A percentile compares a stretch with the other conserved stretches of the same genome.
Evolutionary conservation across 1,140 invertebrate species (phyloP).

Genomic region (Aphaenogaster rudis): DNA sequence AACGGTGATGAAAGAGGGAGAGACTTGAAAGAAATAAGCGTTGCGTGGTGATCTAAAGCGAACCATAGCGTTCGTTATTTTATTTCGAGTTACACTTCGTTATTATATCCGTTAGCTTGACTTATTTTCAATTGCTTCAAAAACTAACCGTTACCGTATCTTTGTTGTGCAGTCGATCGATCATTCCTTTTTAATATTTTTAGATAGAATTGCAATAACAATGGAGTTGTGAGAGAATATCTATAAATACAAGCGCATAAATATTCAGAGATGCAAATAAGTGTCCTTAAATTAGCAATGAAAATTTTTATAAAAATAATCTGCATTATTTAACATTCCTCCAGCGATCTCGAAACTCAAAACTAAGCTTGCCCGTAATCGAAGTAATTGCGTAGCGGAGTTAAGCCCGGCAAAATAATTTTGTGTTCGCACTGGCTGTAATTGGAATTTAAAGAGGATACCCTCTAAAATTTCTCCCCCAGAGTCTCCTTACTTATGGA

Average conservation of each 20-base stretch:
- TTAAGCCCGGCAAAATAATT: conserved; percentile 41
- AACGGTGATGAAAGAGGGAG: not conserved
- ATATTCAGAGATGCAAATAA: conserved; percentile 10
- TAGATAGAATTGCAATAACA: not conserved
- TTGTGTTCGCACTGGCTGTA: conserved; percentile 31
- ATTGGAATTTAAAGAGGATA: conserved; percentile 54
- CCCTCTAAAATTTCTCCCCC: not conserved
- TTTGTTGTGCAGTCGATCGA: not conserved
- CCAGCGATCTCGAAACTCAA: conserved; percentile 5
- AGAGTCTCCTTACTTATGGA: conserved; percentile 44
- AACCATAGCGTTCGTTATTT: conserved; percentile 10
- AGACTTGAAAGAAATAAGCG: conserved; percentile 35
- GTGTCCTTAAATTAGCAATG: conserved; percentile 5
- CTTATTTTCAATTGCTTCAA: conserved; percentile 27
- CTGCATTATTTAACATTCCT: not conserved
- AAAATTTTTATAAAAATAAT: conserved; percentile 18
- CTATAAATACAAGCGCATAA: conserved; percentile 1
- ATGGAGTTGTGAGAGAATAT: not conserved
- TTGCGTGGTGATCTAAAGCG: conserved; percentile 47
- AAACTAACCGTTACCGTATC: conserved; percentile 1
- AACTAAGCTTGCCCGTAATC: conserved; percentile 1
- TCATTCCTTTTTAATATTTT: conserved; percentile 24
- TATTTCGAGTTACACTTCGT: not conserved
- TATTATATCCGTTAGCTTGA: conserved; percentile 38
- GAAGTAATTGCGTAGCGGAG: not conserved